Evolutionary conservation across 2,113 vertebrate species (phyloP), one percentile per base, ranked within the genome.

Genomic region (Cryptomyrus ogoouensis): DNA sequence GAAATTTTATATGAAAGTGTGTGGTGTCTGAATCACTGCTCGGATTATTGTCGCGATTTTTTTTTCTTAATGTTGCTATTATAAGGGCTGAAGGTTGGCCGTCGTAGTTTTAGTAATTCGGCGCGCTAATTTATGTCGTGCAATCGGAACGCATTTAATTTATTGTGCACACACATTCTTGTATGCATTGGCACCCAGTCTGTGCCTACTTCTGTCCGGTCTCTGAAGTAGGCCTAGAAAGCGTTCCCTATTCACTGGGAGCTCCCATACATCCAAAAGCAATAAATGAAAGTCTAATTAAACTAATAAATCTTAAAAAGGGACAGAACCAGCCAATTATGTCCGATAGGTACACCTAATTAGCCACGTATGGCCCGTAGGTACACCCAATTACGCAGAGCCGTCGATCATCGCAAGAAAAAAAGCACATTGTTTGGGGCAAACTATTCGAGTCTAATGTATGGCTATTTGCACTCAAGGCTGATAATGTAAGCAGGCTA

Each of bases 291-390:
- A 62, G 35, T 58, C 50, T 89, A 89, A 89, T 84, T 83, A 56
- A 89, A 83, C 80, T 84, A 89, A 89, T 89, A 89, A 89, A 89
- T 85, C 88, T 83, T 87, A 87, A 87, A 87, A 87, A 21, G 27
- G 31, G 85, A 87, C 50, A 53, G 85, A 53, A 87, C 49, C 85
- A 53, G 31, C 85, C 85, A 87, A 53, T 87, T 87, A 87, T 56
- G 85, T 53, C 27, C 85, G 50, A 87, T 56, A 87, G 47, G 85
- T 87, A 87, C 85, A 87, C 50, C 85, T 87, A 87, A 87, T 87
- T 87, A 87, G 24, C 49, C 85, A 35, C 85, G 85, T 53, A 87
- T 87, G 85, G 85, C 85, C 85, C 50, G 50, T 87, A 87, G 85
- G 85, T 87, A 87, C 49, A 87, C 50, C 49, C 84, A 86, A 86